Base-by-base conservation (phyloP, 2,888 invertebrate genomes). In the Boloria selene region DNA sequence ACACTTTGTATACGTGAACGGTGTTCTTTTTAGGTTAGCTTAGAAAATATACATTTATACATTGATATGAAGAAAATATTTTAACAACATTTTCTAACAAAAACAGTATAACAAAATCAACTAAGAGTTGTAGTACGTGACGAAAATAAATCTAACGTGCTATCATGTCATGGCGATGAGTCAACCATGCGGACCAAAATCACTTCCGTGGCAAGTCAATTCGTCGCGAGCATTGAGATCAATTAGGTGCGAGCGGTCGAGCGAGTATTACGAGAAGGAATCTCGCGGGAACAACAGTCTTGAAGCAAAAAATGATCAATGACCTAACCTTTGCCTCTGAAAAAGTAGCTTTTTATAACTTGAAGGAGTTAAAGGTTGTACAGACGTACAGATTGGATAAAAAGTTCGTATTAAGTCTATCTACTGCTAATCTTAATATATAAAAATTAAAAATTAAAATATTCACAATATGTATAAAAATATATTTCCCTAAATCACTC, bases 181-280 rank as follows among this genome's bases (percentile, higher is more conserved):
- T 87, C 84, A 87, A 80, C 31, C 31, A 38, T 77, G 75, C 76
- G 74, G 77, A 73, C 81, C 82, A 79, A 80, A 85, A 79, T 82
- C 80, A 86, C 80, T 86, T 87, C 89, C 87, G 85, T 86, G 75
- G 77, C 88, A 80, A 86, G 83, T 86, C 80, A 80, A 91, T 92
- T 90, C 80, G 91, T 85, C 81, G 80, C 90, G 83, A 88, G 85
- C 87, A 88, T 90, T 89, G 85, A 84, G 86, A 88, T 85, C 90
- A 88, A 90, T 90, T 90, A 90, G 78, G 78, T 81, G 80, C 78
- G 82, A 81, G 80, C 85, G 79, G 80, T 72, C 69, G 66, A 80
- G 80, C 80, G 77, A 76, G 73, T 73, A 77, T 75, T 82, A 91
- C 90, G 88, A 86, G 88, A 76, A 77, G 90, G 89, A 84, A 92